These are phyloP conservation scores for Ceratotherium simum DNA, from an alignment of 2,113 vertebrate species.

Conservation along the genomic window DNA sequence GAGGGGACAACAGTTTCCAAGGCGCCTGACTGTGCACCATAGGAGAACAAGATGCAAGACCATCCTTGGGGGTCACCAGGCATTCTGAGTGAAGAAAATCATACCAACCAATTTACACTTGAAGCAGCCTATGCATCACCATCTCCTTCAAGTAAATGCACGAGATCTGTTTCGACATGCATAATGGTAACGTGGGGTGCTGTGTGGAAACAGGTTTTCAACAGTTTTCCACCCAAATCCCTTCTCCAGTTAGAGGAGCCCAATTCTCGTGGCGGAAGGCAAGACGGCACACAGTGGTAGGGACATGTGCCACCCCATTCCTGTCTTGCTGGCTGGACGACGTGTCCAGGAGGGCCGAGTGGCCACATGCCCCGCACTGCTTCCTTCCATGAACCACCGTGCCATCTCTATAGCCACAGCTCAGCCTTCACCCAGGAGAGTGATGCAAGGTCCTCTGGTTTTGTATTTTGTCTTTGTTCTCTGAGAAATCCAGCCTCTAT, in stretches of 20 bases:
- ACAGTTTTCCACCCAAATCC: neutral
- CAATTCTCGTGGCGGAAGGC: neutral
- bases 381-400: neutral
- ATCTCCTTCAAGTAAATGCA: neutral
- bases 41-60: too few relatives aligned
- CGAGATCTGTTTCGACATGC: neutral
- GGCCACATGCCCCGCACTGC: too few relatives aligned
- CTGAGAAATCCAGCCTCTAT: neutral
- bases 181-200: rapidly evolving
- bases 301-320: neutral
- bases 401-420: neutral
- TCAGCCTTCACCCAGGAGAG: neutral
- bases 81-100: neutral
- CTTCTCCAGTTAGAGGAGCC: neutral
- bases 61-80: neutral
- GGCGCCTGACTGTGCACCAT: too few relatives aligned
- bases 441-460: neutral
- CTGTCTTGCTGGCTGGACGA: neutral
- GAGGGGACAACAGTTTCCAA: neutral
- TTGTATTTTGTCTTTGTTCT: neutral
- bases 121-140: rapidly evolving
- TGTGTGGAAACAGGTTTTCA: neutral
- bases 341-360: neutral
- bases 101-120: neutral
- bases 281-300: neutral